Conservation (phyloP, 1,140 invertebrate species). For the Plodia interpunctella region DNA sequence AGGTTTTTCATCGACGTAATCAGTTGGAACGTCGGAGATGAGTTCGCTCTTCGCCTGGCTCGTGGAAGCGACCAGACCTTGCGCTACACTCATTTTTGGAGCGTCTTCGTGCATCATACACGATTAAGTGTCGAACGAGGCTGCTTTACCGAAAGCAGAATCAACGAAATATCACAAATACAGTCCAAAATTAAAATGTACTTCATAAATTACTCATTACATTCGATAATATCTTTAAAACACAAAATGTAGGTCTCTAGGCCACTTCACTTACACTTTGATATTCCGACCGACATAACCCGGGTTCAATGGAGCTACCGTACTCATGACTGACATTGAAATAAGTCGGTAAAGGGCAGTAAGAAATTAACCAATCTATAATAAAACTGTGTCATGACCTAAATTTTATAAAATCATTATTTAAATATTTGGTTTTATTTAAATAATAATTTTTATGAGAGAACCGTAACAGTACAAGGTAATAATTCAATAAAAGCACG, state of each 20-base stretch:
- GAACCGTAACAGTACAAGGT: no score
- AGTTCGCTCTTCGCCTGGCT: constrained; percentile 66
- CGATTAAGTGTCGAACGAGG: constrained; percentile 44
- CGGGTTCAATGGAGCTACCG: constrained; percentile 67
- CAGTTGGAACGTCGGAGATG: constrained; percentile 46
- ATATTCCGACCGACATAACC: constrained; percentile 72
- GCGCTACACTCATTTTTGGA: constrained; percentile 73
- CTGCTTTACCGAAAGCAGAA: constrained; percentile 44
- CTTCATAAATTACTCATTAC: constrained; percentile 50
- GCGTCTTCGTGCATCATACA: constrained; percentile 72
- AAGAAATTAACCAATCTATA: constrained; percentile 68
- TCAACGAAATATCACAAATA: constrained; percentile 42
- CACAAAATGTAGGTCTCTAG: constrained; percentile 75
- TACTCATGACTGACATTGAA: constrained; percentile 77
- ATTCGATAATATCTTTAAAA: constrained; percentile 57
- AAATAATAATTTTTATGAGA: background rate
- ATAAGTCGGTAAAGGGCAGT: constrained; percentile 75
- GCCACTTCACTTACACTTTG: constrained; percentile 76
- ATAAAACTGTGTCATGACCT: constrained; percentile 62
- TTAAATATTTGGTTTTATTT: constrained; percentile 7
- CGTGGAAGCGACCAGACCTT: constrained; percentile 64
- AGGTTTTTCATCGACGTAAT: constrained; percentile 53
- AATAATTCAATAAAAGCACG: constrained; percentile 16
- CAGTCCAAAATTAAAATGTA: constrained; percentile 36
- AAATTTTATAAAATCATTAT: constrained; percentile 35